phyloP scores from a whole-genome alignment of 2,797 vertebrate genomes.

The Sebastes steindachneri region DNA sequence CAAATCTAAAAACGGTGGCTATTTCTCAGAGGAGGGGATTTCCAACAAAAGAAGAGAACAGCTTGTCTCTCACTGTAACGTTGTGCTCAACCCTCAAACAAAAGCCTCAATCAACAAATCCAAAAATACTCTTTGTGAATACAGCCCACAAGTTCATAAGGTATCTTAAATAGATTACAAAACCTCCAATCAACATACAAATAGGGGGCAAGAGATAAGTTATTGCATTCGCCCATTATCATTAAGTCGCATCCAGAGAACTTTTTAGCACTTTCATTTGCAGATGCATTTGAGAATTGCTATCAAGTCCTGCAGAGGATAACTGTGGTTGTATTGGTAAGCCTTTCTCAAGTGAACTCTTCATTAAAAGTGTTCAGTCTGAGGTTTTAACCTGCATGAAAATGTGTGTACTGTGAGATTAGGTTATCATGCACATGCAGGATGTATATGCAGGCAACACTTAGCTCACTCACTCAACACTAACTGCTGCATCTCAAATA shows the following conservation, averaged over 20 bases:
- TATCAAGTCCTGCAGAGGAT: background rate
- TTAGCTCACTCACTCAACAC: background rate
- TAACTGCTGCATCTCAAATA: background rate
- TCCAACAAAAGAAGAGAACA: constrained; percentile 26
- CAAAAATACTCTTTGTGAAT: constrained; percentile 1
- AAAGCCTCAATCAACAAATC: constrained; percentile 12
- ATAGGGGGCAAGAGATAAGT: background rate
- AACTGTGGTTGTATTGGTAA: background rate
- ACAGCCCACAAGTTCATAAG: background rate
- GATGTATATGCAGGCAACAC: constrained; percentile 14
- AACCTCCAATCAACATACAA: background rate
- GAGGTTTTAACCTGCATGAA: constrained; percentile 8
- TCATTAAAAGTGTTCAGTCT: constrained; percentile 12
- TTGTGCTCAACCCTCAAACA: constrained; percentile 9
- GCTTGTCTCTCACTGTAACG: background rate
- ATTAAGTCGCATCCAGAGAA: background rate
- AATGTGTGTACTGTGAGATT: constrained; percentile 26
- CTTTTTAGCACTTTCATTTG: constrained; percentile 12
- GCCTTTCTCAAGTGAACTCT: constrained; percentile 10
- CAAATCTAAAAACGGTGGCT: constrained; percentile 15
- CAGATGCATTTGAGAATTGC: constrained; percentile 7
- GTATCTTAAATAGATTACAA: background rate
- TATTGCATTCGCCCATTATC: background rate
- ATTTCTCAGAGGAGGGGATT: background rate
- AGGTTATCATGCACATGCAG: constrained; percentile 17